These are phyloP conservation scores for Eupleurogrammus muticus DNA, from an alignment of 2,797 vertebrate species.

Conservation along the genomic window DNA sequence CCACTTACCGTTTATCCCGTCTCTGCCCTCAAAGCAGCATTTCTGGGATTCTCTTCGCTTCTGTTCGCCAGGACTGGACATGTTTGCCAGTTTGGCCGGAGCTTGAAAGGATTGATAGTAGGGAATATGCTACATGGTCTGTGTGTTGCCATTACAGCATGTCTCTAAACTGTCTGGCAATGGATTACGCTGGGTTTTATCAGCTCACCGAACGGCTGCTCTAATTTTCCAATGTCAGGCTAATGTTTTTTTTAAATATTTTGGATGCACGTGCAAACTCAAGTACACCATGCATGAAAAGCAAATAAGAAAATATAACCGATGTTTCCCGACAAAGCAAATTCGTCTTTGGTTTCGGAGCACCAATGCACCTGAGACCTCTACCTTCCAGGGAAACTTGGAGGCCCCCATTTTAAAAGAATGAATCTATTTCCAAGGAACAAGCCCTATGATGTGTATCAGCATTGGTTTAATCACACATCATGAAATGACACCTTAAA, in stretches of 20 bases:
- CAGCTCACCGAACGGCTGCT: conserved; percentile 37
- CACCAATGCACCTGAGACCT: neutral
- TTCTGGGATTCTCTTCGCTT: conserved; percentile 67
- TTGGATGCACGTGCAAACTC: conserved; percentile 2
- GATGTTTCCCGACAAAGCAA: neutral
- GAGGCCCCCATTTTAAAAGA: neutral
- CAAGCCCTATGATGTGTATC: neutral
- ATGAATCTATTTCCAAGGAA: conserved; percentile 4
- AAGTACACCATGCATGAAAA: neutral
- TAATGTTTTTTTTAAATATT: conserved; percentile 21
- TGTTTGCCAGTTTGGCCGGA: conserved; percentile 52
- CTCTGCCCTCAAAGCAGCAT: conserved; percentile 67
- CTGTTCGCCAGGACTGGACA: conserved; percentile 39
- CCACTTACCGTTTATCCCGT: conserved; percentile 60
- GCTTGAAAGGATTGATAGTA: conserved; percentile 42
- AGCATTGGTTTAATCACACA: neutral
- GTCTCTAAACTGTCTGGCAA: conserved; percentile 50
- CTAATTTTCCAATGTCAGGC: conserved; percentile 25
- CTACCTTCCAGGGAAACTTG: neutral
- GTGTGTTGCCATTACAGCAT: conserved; percentile 39
- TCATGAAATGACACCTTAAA: neutral
- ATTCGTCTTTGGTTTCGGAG: neutral
- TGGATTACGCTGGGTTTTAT: conserved; percentile 43
- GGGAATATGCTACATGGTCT: conserved; percentile 46
- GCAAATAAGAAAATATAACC: no score